phyloP scores from a whole-genome alignment of 2,113 vertebrate genomes.

The Rhineura floridana region DNA sequence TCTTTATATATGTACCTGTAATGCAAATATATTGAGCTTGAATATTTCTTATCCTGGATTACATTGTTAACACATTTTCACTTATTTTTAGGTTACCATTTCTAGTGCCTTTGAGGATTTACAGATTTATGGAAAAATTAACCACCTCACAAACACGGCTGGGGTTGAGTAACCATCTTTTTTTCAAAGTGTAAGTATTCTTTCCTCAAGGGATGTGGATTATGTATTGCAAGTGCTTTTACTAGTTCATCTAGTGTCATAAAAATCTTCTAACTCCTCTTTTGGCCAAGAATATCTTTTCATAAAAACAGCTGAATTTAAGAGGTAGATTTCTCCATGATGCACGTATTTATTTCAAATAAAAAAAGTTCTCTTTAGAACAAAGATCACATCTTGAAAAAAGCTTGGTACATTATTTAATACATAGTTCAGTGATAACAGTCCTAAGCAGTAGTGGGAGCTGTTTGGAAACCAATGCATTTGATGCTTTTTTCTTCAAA shows the following conservation, averaged over 20 bases:
- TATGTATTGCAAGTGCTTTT: conserved; percentile 56
- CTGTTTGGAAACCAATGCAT: conserved; percentile 72
- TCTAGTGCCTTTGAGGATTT: conserved; percentile 54
- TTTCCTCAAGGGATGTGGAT: conserved; percentile 51
- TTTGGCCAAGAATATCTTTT: conserved; percentile 65
- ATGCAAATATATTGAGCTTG: conserved; percentile 57
- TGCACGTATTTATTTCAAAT: conserved; percentile 77
- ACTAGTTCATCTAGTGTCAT: conserved; percentile 44
- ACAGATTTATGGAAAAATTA: conserved; percentile 51
- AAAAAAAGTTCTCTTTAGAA: conserved; percentile 70
- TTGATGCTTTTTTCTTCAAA: conserved; percentile 78
- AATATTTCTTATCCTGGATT: conserved; percentile 62
- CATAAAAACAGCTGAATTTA: conserved; percentile 75
- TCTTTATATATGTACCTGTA: conserved; percentile 63
- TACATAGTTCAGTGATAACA: conserved; percentile 70
- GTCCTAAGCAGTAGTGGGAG: conserved; percentile 62
- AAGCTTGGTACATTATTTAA: conserved; percentile 60
- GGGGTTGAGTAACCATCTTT: conserved; percentile 27
- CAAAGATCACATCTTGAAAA: conserved; percentile 68
- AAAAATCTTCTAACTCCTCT: conserved; percentile 34
- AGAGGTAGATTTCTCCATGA: conserved; percentile 84
- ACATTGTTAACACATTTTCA: conserved; percentile 58
- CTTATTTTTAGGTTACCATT: conserved; percentile 77
- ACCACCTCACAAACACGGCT: conserved; percentile 30
- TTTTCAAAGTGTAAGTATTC: conserved; percentile 51